Evolutionary conservation across 2,888 invertebrate species (phyloP).

Genomic region (Acanthosoma haemorrhoidale): DNA sequence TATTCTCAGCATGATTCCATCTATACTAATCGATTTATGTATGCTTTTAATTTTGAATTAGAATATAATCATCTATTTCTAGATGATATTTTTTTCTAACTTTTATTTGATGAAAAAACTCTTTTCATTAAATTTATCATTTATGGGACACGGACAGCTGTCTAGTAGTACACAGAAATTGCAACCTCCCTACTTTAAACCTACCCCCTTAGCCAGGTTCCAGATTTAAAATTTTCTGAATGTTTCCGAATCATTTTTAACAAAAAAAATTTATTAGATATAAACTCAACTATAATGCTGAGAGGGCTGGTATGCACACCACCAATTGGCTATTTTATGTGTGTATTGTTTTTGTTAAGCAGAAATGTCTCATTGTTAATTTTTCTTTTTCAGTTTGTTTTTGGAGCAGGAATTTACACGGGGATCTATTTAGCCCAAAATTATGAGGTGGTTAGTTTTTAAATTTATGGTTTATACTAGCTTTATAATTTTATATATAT

Average conservation of each 20-base stretch:
- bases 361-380: not conserved
- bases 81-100: too few relatives aligned
- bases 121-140: too few relatives aligned
- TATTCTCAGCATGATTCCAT: slow-evolving; percentile 2
- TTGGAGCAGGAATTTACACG: slow-evolving; percentile 63
- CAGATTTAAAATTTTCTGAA: not conserved
- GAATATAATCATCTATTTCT: too few relatives aligned
- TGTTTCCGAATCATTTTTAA: not conserved
- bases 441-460: slow-evolving; percentile 57
- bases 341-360: too few relatives aligned
- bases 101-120: too few relatives aligned
- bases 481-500: too few relatives aligned
- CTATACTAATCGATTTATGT: too few relatives aligned
- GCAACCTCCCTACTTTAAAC: not conserved
- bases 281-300: slow-evolving; percentile 1
- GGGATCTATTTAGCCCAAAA: slow-evolving; percentile 71
- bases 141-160: too few relatives aligned
- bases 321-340: too few relatives aligned
- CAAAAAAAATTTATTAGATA: not conserved
- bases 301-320: slow-evolving; percentile 28
- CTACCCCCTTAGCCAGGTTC: not conserved
- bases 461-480: too few relatives aligned
- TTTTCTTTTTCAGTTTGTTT: slow-evolving; percentile 57
- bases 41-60: too few relatives aligned
- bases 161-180: too few relatives aligned